Conservation (phyloP, 2,797 vertebrate species). For the Molothrus ater region DNA sequence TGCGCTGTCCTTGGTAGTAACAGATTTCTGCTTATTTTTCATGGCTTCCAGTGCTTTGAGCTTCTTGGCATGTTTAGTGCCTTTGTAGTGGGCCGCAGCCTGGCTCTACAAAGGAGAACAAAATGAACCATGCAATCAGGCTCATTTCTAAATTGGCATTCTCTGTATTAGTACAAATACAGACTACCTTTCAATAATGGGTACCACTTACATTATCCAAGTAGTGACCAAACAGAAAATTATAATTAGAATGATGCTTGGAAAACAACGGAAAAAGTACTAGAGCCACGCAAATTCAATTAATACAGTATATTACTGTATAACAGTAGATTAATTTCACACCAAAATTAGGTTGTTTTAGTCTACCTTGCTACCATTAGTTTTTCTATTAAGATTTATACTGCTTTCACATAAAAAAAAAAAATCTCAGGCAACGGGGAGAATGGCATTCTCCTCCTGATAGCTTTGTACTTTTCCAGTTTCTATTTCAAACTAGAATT, state of each 20-base stretch:
- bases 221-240: conserved; percentile 16
- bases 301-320: neutral
- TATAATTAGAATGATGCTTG: conserved; percentile 69
- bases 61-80: conserved; percentile 99
- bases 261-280: conserved; percentile 27
- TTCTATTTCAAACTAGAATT: neutral
- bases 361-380: neutral
- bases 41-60: conserved; percentile 95
- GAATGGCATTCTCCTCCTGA: neutral
- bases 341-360: neutral
- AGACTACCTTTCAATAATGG: conserved; percentile 83
- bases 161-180: conserved; percentile 82
- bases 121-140: conserved; percentile 86
- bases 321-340: neutral
- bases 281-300: neutral
- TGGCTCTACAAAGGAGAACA: conserved; percentile 94
- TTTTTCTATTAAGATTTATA: neutral
- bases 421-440: neutral
- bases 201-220: conserved; percentile 70
- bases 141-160: conserved; percentile 82
- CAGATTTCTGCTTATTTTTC: conserved; percentile 93
- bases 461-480: neutral
- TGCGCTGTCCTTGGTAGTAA: conserved; percentile 84
- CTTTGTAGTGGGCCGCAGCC: conserved; percentile 99
- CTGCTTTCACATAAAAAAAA: neutral